Base-by-base conservation (phyloP, 2,797 vertebrate species). In the Halcyon badia region DNA sequence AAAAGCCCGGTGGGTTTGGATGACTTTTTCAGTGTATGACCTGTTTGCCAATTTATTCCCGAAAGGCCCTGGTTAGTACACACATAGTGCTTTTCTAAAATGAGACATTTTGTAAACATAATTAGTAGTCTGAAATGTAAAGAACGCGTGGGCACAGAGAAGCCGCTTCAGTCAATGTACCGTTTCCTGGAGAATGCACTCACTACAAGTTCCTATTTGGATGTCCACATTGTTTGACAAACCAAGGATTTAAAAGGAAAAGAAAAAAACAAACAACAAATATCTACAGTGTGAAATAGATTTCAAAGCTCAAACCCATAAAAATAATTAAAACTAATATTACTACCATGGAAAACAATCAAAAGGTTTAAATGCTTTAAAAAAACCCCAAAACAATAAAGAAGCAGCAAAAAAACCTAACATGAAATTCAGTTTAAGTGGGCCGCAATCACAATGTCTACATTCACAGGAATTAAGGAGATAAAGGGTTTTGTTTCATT, bases 1-100 rank as follows among this genome's bases (percentile, higher is more conserved):
- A 98, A 98, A 94, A 98, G 98, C 98, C 98, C 98, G 97, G 98
- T 98, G 98, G 98, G 98, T 98, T 98, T 98, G 98, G 96, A 98
- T 98, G 98, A 98, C 99, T 99, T 98, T 98, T 98, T 98, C 98
- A 98, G 98, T 96, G 98, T 98, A 98, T 98, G 98, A 98, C 98
- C 98, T 98, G 98, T 98, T 98, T 99, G 99, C 98, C 99, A 99
- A 99, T 99, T 99, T 98, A 99, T 98, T 98, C 97, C 97, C 98
- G 79, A 97, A 98, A 98, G 98, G 98, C 98, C 98, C 97, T 94
- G 97, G 97, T 98, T 98, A 96, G 97, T 96, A 98, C 98, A 98
- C 98, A 98, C 97, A 98, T 92, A 96, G 94, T 64, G 98, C 98
- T 98, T 98, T 96, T 92, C 87, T 96, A 98, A 98, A 98, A 97